Percentiles rank a stretch among this genome's conserved stretches.
phyloP scores from a whole-genome alignment of 2,888 invertebrate species.

The Meiosimyza platycephala region DNA sequence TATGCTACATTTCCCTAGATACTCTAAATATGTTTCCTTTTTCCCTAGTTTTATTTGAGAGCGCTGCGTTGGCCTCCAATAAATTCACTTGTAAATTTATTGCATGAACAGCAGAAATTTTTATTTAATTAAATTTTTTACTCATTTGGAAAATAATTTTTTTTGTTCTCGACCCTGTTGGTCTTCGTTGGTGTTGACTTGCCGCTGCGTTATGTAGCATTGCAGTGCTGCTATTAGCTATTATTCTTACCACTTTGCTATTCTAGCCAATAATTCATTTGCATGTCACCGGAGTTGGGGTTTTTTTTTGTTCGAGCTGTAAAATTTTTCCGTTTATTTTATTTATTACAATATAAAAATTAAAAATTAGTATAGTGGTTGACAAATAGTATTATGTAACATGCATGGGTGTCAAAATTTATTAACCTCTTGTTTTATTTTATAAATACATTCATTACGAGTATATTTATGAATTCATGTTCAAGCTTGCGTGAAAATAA shows the following conservation, averaged over 20 bases:
- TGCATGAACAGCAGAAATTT: conserved; percentile 30
- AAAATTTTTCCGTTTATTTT: conserved; percentile 5
- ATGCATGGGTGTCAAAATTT: conserved; percentile 29
- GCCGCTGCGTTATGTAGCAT: neutral
- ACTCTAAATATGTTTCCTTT: neutral
- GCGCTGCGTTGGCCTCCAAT: neutral
- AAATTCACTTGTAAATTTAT: conserved; percentile 30
- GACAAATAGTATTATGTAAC: conserved; percentile 28
- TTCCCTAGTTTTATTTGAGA: neutral
- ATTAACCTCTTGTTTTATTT: conserved; percentile 4
- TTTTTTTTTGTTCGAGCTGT: neutral
- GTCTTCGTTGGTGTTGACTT: neutral
- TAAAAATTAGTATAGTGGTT: conserved; percentile 9
- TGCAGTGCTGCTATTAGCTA: neutral
- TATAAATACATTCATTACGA: conserved; percentile 1
- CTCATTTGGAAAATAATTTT: neutral
- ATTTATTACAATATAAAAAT: conserved; percentile 23
- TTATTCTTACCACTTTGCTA: neutral
- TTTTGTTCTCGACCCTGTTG: neutral
- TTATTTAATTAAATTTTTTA: conserved; percentile 27
- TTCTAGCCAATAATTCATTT: conserved; percentile 16
- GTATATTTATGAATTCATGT: neutral
- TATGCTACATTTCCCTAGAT: conserved; percentile 8
- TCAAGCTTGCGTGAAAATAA: conserved; percentile 6
- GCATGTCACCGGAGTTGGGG: neutral